Base-by-base conservation (phyloP, 2,888 invertebrate species). In the Escarpia spicata region DNA sequence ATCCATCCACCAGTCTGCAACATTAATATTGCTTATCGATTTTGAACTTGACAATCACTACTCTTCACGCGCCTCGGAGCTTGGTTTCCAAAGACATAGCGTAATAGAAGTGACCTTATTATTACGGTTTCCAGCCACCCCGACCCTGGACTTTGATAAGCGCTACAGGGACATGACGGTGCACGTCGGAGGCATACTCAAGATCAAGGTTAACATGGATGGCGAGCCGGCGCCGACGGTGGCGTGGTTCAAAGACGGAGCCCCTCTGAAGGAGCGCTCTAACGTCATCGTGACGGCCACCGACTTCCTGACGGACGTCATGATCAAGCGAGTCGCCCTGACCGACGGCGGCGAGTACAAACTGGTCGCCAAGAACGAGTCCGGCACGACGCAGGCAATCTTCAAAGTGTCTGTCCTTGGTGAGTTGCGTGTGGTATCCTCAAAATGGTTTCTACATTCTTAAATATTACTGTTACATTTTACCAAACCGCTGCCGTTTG, bases 261-360 rank as follows among this genome's bases (percentile, higher is more conserved):
- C 92, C 75, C 91, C 91, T 43, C 91, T 95, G 43, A 89, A 45
- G 31, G 91, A 90, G 10, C 92, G 93, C 19, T 44, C 92, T 9
- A 93, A 94, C 90, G 91, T 94, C 58, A 43, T 37, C 75, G 97
- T 98, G 44, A 97, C 98, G 92, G 98, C 98, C 95, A 98, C 90
- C 45, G 94, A 94, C 91, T 93, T 92, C 91, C 90, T 92, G 31
- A 92, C 93, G 43, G 89, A 90, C 12, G 44, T 94, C 93, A 98
- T 98, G 95, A 98, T 96, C 92, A 94, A 94, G 92, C 94, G 95
- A 90, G 95, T 95, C 31, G 94, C 94, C 9, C 43, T 44, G 8
- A 94, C 94, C 10, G 94, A 95, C 92, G 92, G 90, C 37, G 95
- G 95, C 3, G 94, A 94, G 90, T 95, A 95, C 92, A 93, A 94